These are phyloP conservation scores for Indri indri DNA, from an alignment of 2,113 vertebrate species.

Conservation along the genomic window DNA sequence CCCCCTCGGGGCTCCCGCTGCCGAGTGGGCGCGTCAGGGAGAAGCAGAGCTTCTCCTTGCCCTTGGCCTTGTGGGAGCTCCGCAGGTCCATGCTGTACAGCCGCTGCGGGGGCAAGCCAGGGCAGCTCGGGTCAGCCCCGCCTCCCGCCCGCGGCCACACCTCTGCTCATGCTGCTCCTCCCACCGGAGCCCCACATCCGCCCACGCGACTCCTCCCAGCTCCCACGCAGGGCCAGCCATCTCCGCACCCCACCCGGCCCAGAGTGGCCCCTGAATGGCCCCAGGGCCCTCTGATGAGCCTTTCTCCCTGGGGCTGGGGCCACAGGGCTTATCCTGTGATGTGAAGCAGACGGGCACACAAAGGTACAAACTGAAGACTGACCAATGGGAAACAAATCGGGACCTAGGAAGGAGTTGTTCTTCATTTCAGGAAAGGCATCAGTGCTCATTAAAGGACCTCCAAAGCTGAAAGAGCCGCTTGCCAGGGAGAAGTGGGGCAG, in stretches of 20 bases:
- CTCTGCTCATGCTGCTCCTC: background rate
- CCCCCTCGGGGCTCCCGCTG: slow-evolving; percentile 83
- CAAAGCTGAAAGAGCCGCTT: background rate
- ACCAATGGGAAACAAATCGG: background rate
- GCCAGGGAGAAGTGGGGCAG: background rate
- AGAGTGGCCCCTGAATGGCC: background rate
- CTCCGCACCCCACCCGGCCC: background rate
- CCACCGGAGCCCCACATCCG: background rate
- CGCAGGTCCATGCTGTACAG: slow-evolving; percentile 97
- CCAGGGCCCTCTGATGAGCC: background rate
- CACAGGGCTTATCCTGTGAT: background rate
- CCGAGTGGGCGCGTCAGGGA: slow-evolving; percentile 87
- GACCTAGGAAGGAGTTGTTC: too few relatives aligned
- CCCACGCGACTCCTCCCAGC: background rate
- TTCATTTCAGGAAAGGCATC: background rate
- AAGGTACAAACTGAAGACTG: background rate
- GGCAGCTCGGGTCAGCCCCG: slow-evolving; percentile 69
- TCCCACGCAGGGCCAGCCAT: background rate
- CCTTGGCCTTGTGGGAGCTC: slow-evolving; percentile 90
- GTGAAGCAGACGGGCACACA: background rate
- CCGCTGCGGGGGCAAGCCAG: slow-evolving; percentile 85
- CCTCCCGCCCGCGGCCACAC: background rate
- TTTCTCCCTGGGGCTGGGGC: background rate
- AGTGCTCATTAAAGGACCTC: background rate
- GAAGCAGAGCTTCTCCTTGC: slow-evolving; percentile 89